Evolutionary conservation across 2,113 vertebrate genomes (phyloP), one percentile per base, ranked within the genome.

Genomic region (Irena cyanogastra): DNA sequence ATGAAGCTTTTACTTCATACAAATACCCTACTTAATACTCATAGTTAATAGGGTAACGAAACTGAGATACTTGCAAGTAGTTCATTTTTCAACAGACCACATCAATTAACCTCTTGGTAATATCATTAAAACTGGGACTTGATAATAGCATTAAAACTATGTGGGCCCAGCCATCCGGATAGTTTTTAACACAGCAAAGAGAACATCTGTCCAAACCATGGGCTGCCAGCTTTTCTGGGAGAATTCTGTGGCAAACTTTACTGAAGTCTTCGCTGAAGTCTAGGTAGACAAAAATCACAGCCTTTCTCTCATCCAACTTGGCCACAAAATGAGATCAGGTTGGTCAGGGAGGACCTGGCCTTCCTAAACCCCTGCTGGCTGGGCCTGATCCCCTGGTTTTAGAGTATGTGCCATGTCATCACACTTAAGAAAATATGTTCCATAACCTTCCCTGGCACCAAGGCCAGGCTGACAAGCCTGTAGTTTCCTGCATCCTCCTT

Each of bases 381-480:
- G 39, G 7, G n/a, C 12, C n/a, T n/a, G 28, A 30, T 28, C 3
- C 3, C 31, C 10, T 13, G 10, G 19, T 47, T 57, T 47, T 35
- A 6, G 33, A 39, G 17, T 33, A 27, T 14, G 24, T 56, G 41
- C 7, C 7, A 15, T 4, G 10, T 49, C 14, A 49, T 33, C 30
- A 30, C 26, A 41, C 24, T 31, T 10, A 54, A n/a, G n/a, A 21
- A 11, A 14, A 45, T 28, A 18, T 30, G 8, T 41, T 41, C 30
- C 16, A 41, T 31, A 35, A 49, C 11, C 16, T 31, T 54, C 8
- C 24, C 30, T 0, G 1, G 20, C 16, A n/a, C 24, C 1, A 12
- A 61, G n/a, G 17, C n/a, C 16, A 79, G 16, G 41, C 30, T 63
- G 49, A 13, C 20, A n/a, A 16, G 24, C 9, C 20, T 54, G 24